Conservation (phyloP, 2,113 vertebrate species). For the Cepphus grylle region DNA sequence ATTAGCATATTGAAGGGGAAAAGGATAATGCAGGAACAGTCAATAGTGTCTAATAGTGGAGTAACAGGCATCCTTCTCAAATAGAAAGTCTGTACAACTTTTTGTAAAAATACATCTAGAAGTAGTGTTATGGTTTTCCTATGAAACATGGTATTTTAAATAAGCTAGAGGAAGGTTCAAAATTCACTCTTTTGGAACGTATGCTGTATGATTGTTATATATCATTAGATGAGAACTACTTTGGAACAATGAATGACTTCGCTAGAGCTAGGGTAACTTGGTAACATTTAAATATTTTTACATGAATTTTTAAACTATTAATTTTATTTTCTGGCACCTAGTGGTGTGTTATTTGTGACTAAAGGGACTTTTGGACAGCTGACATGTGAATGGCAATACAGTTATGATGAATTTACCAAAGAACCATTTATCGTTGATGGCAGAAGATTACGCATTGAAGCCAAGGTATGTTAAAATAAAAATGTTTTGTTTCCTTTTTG, state of each 20-base stretch:
- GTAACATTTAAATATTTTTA: background rate
- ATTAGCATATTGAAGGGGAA: background rate
- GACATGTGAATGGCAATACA: conserved; percentile 97
- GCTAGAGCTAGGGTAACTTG: background rate
- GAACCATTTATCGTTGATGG: conserved; percentile 89
- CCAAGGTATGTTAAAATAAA: conserved; percentile 80
- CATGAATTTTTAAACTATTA: background rate
- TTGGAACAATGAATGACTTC: background rate
- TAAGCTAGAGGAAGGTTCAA: background rate
- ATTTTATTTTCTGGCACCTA: conserved; percentile 48
- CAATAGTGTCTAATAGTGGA: background rate
- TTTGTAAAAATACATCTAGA: background rate
- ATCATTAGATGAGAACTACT: background rate
- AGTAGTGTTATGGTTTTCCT: background rate
- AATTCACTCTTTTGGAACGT: background rate
- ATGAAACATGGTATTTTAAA: background rate
- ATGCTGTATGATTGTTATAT: background rate
- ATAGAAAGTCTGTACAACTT: background rate
- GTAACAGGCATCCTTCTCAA: background rate
- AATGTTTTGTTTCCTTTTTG: background rate
- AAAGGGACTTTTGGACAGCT: conserved; percentile 95
- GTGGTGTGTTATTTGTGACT: conserved; percentile 94
- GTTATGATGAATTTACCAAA: conserved; percentile 96
- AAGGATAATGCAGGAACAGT: background rate
- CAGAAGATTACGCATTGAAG: conserved; percentile 91